phyloP scores from a whole-genome alignment of 2,888 invertebrate genomes.

The Linhomoeus sp. region DNA sequence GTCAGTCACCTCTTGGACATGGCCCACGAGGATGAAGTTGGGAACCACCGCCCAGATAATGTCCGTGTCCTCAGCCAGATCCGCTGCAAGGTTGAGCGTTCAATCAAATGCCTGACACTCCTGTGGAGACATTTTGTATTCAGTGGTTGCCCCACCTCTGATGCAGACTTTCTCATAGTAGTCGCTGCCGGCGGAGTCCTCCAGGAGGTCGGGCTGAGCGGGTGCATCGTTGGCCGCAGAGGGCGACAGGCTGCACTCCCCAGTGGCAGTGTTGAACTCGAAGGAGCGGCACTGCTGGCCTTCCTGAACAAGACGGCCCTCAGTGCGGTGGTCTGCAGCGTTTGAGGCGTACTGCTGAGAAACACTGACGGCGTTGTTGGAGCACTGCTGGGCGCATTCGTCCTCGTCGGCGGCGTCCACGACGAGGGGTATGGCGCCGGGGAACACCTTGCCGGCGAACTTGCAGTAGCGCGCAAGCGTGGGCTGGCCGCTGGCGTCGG shows the following conservation, averaged over 20 bases:
- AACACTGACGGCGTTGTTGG: too few species aligned
- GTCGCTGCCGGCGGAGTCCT: neutral
- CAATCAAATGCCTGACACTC: too few species aligned
- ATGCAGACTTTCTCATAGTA: constrained; percentile 9
- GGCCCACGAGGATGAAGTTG: constrained; percentile 13
- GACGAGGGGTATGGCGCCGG: too few species aligned
- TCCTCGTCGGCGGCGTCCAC: too few species aligned
- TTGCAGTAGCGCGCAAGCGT: neutral
- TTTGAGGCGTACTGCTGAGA: too few species aligned
- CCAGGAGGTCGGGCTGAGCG: neutral
- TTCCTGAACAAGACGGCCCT: too few species aligned
- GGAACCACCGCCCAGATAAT: constrained; percentile 9
- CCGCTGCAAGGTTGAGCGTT: too few species aligned
- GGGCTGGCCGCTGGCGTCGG: neutral
- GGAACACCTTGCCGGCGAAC: neutral
- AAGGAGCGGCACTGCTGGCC: too few species aligned
- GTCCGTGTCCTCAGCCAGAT: neutral
- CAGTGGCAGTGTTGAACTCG: constrained; percentile 5
- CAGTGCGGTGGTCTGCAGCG: too few species aligned
- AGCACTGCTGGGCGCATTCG: too few species aligned
- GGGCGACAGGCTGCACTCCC: constrained; percentile 8
- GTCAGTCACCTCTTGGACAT: constrained; percentile 14
- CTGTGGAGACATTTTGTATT: too few species aligned
- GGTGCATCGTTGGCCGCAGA: neutral
- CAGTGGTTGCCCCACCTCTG: neutral